Evolutionary conservation across 2,113 vertebrate genomes (phyloP).

Genomic region (Panurus biarmicus): DNA sequence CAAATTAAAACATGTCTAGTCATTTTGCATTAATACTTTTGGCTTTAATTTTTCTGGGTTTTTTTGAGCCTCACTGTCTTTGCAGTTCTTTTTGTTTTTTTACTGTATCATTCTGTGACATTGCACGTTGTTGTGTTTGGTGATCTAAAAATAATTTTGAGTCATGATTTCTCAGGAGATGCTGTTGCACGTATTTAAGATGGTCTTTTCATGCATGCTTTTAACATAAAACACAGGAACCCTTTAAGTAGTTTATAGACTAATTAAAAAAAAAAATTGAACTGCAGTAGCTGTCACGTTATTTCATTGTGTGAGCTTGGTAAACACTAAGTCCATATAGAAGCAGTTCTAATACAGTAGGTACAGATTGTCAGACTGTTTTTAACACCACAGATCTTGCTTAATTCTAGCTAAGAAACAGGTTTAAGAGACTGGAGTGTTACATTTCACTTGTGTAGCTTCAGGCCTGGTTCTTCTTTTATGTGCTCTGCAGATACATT

Average conservation of each 20-base stretch:
- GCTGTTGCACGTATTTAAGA: not conserved
- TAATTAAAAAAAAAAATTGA: slow-evolving; percentile 42
- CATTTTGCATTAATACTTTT: not conserved
- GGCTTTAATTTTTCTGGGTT: not conserved
- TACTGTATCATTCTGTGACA: slow-evolving; percentile 45
- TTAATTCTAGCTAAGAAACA: not conserved
- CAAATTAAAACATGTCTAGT: not conserved
- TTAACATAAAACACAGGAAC: not conserved
- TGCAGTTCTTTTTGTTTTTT: not conserved
- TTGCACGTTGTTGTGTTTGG: slow-evolving; percentile 18
- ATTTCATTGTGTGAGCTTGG: not conserved
- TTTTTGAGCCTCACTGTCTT: not conserved
- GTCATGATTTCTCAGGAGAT: slow-evolving; percentile 50
- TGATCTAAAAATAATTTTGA: slow-evolving; percentile 57
- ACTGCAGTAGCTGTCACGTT: not conserved
- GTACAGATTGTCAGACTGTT: not conserved
- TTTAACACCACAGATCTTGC: not conserved
- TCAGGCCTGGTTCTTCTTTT: not conserved
- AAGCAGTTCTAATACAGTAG: not conserved
- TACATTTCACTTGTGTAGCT: not conserved
- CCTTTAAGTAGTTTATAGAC: not conserved
- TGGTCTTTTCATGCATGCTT: not conserved
- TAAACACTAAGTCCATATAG: not conserved
- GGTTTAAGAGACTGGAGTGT: not conserved
- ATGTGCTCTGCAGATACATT: not conserved